These are phyloP conservation scores for Porites cylindrica DNA, from an alignment of 92 coral and sea anemone species.

Conservation along the genomic window DNA sequence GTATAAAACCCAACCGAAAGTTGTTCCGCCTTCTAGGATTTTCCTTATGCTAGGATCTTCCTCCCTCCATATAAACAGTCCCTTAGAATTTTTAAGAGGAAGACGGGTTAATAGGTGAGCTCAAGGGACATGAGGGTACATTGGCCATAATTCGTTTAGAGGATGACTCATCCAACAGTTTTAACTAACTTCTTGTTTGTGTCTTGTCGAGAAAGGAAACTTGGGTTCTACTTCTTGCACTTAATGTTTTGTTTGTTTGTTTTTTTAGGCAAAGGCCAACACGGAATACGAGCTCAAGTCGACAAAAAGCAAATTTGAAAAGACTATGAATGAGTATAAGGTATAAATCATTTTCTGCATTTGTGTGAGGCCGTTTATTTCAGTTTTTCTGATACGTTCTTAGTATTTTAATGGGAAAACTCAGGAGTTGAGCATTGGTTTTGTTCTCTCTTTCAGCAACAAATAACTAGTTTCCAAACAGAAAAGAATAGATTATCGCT, in stretches of 20 bases:
- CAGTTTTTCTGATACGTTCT: background rate
- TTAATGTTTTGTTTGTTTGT: background rate
- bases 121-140: no score
- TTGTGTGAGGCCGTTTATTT: background rate
- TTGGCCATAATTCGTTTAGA: no score
- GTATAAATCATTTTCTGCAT: constrained; percentile 30
- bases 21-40: no score
- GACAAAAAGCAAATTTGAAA: constrained; percentile 83
- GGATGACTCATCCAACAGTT: no score
- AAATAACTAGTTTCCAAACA: constrained; percentile 91
- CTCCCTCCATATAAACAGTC: no score
- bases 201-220: no score
- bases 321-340: constrained; percentile 90
- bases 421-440: background rate
- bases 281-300: constrained; percentile 94
- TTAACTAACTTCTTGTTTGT: no score
- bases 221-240: background rate
- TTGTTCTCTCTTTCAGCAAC: constrained; percentile 66
- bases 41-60: no score
- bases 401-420: no score
- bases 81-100: no score
- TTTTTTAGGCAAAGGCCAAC: constrained; percentile 90
- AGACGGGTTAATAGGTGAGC: no score
- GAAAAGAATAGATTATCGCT: constrained; percentile 95
- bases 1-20: no score